Base-by-base conservation (phyloP, 2,113 vertebrate species). In the Odontesthes bonariensis region DNA sequence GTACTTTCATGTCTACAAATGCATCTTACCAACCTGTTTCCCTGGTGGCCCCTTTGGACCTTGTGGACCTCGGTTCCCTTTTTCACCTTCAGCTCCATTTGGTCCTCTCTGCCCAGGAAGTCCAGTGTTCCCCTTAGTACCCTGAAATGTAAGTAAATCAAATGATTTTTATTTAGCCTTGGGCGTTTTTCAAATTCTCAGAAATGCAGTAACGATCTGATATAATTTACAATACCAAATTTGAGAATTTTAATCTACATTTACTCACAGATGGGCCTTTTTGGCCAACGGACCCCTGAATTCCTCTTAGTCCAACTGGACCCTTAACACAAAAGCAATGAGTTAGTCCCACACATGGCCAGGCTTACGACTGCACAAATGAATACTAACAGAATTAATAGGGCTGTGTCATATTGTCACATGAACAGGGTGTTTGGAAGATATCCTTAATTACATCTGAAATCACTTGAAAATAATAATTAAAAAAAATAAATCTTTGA, bases 251-350 rank as follows among this genome's bases (percentile, higher is more conserved):
- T 16, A 54, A n/a, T 32, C 23, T 17, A 40, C 3, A 59, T 62
- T 44, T 71, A 93, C 94, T 92, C 69, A 95, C 94, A 72, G 78
- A 27, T 27, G 23, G 13, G 19, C 92, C 92, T 79, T 90, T 93
- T 51, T 22, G 73, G 58, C 93, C 91, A 11, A 31, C 11, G 31
- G 69, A 66, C 4, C 93, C 94, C 13, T 68, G 0, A 14, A 51
- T 47, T 77, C 93, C 93, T 35, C 13, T 87, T 13, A 66, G 27
- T 79, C 94, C 93, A 0, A 47, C 14, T 63, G 56, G 76, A 23
- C 94, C 94, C 94, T 95, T 46, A 83, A 92, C 31, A 85, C 42
- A 86, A 63, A 44, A 81, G 23, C 5, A 69, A 31, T 27, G 14
- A 46, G 40, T 7, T 31, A 1, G 54, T 60, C 3, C 8, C 44